A percentile compares a stretch with the other conserved stretches of the same genome.
phyloP scores from a whole-genome alignment of 2,888 invertebrate species.

The Cosmorhoe ocellata region DNA sequence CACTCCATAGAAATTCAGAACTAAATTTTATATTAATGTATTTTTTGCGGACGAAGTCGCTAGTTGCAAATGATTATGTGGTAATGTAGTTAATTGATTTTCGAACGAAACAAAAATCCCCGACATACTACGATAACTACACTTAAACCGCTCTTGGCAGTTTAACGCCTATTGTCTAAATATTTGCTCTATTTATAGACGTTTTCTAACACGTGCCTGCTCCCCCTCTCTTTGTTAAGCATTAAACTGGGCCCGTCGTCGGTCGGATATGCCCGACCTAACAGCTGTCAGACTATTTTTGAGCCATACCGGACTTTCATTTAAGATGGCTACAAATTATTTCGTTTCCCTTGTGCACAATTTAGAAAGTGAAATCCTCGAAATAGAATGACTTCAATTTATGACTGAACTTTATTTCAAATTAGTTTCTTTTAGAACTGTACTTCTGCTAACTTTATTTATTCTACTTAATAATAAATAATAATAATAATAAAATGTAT shows the following conservation, averaged over 20 bases:
- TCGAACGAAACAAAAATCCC: background rate
- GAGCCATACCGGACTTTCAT: conserved; percentile 61
- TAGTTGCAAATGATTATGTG: too few species aligned
- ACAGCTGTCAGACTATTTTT: conserved; percentile 78
- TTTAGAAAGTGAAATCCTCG: conserved; percentile 16
- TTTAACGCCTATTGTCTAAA: conserved; percentile 29
- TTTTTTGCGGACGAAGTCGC: too few species aligned
- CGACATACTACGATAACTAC: too few species aligned
- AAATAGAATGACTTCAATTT: conserved; percentile 12
- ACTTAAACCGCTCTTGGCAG: conserved; percentile 5
- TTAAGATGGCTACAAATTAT: conserved; percentile 44
- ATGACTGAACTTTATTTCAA: conserved; percentile 11
- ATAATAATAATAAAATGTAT: too few species aligned
- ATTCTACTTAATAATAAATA: background rate
- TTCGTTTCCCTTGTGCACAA: conserved; percentile 27
- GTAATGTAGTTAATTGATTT: too few species aligned
- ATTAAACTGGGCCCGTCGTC: conserved; percentile 55
- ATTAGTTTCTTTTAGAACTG: conserved; percentile 6
- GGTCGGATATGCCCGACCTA: conserved; percentile 61
- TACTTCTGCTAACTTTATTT: conserved; percentile 1
- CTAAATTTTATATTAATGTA: too few species aligned
- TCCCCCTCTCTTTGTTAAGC: conserved; percentile 45
- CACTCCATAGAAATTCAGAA: too few species aligned
- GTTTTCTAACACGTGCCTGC: conserved; percentile 46
- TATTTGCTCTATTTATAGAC: conserved; percentile 34